phyloP scores from a whole-genome alignment of 2,113 vertebrate genomes.

The Albula goreensis region DNA sequence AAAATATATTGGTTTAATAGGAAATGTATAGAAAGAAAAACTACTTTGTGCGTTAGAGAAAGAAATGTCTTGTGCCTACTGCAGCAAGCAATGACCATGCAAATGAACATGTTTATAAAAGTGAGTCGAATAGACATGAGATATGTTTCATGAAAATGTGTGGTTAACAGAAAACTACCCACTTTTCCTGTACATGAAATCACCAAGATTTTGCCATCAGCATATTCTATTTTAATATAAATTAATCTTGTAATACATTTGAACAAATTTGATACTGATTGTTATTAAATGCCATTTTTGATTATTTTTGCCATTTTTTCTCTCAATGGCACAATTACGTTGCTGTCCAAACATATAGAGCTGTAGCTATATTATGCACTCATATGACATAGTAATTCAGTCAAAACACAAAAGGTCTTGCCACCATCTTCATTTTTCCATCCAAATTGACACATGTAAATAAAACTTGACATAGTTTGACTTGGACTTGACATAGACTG shows the following conservation, averaged over 20 bases:
- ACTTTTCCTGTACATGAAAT: slow-evolving; percentile 4
- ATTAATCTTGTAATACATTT: neutral
- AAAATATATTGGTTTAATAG: neutral
- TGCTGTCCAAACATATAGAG: neutral
- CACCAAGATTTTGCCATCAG: neutral
- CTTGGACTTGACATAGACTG: too few species aligned
- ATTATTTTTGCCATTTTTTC: neutral
- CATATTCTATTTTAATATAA: slow-evolving; percentile 4
- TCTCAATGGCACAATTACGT: neutral
- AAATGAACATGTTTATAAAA: slow-evolving; percentile 4
- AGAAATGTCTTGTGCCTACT: neutral
- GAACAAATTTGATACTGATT: slow-evolving; percentile 2
- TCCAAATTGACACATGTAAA: neutral
- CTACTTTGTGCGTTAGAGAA: neutral
- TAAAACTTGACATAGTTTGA: neutral
- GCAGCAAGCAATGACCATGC: slow-evolving; percentile 4
- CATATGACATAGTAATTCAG: neutral
- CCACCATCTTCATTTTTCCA: neutral
- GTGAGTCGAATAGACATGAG: slow-evolving; percentile 8
- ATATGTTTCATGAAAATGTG: slow-evolving; percentile 7
- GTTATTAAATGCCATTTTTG: neutral
- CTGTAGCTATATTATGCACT: neutral
- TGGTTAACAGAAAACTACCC: neutral
- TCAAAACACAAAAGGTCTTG: neutral
- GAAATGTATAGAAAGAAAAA: neutral